A percentile compares a stretch with the other conserved stretches of the same genome.
Evolutionary conservation across 2,797 vertebrate species (phyloP).

Genomic region (Cephalopachus bancanus): DNA sequence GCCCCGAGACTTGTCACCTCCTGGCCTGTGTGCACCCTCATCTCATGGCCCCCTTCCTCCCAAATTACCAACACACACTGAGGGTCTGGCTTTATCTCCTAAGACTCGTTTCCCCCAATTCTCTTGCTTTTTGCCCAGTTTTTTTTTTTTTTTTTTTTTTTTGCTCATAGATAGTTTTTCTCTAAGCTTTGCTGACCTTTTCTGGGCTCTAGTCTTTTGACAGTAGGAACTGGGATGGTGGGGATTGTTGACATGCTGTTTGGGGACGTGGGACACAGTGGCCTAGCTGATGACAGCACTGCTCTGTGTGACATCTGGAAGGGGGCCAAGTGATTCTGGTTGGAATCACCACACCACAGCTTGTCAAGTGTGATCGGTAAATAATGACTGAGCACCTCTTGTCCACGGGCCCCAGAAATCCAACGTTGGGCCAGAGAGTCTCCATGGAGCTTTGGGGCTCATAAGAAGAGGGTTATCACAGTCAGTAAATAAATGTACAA

Average conservation of each 20-base stretch:
- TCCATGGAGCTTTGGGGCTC: neutral
- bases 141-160: too few species aligned
- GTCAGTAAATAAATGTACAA: neutral
- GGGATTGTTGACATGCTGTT: neutral
- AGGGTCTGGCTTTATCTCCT: neutral
- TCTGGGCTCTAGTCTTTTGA: neutral
- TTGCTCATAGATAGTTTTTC: neutral
- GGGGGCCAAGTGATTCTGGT: neutral
- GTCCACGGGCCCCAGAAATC: neutral
- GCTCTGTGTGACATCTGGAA: neutral
- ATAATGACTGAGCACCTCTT: neutral
- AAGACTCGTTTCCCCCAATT: neutral
- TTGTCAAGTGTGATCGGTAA: neutral
- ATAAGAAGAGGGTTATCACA: neutral
- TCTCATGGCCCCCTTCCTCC: neutral
- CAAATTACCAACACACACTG: accelerated
- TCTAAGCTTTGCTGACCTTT: neutral
- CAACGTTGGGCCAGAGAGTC: accelerated
- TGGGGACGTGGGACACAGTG: neutral
- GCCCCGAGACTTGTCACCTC: neutral
- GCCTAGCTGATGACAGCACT: accelerated
- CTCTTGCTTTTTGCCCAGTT: neutral
- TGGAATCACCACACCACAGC: neutral
- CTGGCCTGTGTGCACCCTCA: neutral
- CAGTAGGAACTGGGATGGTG: neutral